A percentile compares a stretch with the other conserved stretches of the same genome.
Conservation (phyloP, 2,888 invertebrate genomes). For the Drosophila ochracea region DNA sequence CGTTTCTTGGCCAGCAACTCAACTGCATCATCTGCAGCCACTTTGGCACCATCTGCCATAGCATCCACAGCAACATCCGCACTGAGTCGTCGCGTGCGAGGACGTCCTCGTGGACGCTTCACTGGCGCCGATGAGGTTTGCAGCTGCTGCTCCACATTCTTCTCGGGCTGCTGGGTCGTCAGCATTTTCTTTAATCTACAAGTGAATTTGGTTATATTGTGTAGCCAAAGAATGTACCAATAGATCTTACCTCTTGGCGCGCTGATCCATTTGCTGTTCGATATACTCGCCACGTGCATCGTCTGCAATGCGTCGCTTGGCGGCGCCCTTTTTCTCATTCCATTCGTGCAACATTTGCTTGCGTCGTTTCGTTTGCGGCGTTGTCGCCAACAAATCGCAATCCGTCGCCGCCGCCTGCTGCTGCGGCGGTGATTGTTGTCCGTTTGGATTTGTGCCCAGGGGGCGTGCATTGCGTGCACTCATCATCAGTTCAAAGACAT, state of each 20-base stretch:
- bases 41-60: slow-evolving; percentile 15
- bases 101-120: slow-evolving; percentile 60
- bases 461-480: slow-evolving; percentile 87
- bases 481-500: slow-evolving; percentile 90
- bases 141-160: slow-evolving; percentile 11
- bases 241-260: slow-evolving; percentile 86
- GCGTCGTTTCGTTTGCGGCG: slow-evolving; percentile 85
- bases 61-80: slow-evolving; percentile 62
- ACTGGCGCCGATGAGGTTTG: slow-evolving; percentile 37
- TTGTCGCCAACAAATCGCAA: neutral
- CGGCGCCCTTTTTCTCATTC: slow-evolving; percentile 89
- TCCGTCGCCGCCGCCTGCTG: slow-evolving; percentile 46
- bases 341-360: slow-evolving; percentile 87
- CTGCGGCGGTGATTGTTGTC: slow-evolving; percentile 83
- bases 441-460: slow-evolving; percentile 88
- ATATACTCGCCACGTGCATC: slow-evolving; percentile 87
- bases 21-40: slow-evolving; percentile 81
- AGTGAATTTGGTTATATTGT: neutral
- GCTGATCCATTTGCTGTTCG: slow-evolving; percentile 87
- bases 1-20: slow-evolving; percentile 87
- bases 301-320: slow-evolving; percentile 87
- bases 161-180: slow-evolving; percentile 47
- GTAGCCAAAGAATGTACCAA: neutral
- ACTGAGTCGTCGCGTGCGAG: slow-evolving; percentile 58
- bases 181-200: slow-evolving; percentile 83